Evolutionary conservation across 2,797 vertebrate genomes (phyloP).

Genomic region (Mormyrops attenuatus): DNA sequence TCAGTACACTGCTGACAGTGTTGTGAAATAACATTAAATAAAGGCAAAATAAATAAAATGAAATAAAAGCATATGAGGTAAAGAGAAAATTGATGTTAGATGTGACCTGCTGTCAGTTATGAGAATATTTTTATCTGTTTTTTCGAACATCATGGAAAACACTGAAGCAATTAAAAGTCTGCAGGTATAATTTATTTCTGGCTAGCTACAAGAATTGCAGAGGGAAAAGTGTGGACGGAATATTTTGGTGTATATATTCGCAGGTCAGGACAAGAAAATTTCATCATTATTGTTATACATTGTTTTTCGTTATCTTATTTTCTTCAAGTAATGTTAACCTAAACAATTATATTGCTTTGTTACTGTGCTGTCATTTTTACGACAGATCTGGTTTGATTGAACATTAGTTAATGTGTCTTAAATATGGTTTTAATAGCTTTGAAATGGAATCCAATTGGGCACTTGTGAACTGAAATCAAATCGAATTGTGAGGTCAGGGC

Average conservation of each 20-base stretch:
- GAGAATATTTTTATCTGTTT: no score
- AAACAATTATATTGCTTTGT: not conserved
- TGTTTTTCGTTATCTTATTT: not conserved
- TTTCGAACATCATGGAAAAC: no score
- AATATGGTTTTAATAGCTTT: not conserved
- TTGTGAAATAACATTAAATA: not conserved
- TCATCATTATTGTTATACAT: not conserved
- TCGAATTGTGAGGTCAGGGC: not conserved
- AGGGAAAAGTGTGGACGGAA: not conserved
- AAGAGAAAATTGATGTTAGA: no score
- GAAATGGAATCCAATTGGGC: not conserved
- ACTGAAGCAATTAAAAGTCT: not conserved
- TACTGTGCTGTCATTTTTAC: not conserved
- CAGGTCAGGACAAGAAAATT: not conserved
- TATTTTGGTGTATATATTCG: not conserved
- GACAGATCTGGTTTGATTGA: not conserved
- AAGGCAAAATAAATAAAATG: not conserved
- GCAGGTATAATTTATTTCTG: not conserved
- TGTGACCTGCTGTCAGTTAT: no score
- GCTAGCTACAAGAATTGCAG: not conserved
- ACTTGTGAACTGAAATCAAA: not conserved
- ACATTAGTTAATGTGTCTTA: not conserved
- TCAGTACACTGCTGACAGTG: not conserved
- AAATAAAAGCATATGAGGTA: not conserved
- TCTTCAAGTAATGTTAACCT: not conserved